These are phyloP conservation scores for Hydrophis major DNA, from an alignment of 2,797 vertebrate genomes.

Conservation along the genomic window DNA sequence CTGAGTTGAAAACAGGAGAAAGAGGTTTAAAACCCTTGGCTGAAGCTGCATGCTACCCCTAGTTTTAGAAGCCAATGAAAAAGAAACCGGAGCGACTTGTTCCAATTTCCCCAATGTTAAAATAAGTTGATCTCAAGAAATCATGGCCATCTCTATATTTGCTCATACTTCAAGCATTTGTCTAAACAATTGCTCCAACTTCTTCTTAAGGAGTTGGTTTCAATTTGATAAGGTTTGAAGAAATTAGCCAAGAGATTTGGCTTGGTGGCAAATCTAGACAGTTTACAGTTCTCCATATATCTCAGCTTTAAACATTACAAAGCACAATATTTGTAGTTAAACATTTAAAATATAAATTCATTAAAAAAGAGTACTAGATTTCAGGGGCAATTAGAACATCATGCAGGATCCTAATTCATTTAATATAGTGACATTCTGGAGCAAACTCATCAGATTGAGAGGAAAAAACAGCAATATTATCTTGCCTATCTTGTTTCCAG, in stretches of 20 bases:
- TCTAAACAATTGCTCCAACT: neutral
- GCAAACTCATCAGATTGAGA: neutral
- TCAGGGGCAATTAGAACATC: neutral
- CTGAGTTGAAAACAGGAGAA: neutral
- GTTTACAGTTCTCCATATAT: neutral
- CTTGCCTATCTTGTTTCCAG: neutral
- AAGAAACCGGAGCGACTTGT: neutral
- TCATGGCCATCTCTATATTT: neutral
- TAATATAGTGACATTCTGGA: neutral
- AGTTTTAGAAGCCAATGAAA: neutral
- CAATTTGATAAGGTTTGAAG: neutral
- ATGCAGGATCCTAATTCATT: neutral
- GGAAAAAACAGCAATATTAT: neutral
- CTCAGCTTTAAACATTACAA: neutral
- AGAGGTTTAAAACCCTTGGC: neutral
- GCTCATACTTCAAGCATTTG: neutral
- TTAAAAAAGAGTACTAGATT: neutral
- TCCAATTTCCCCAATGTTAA: neutral
- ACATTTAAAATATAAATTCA: neutral
- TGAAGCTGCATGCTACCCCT: neutral
- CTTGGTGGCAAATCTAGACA: neutral
- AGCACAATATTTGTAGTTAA: neutral
- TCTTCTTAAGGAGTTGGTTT: neutral
- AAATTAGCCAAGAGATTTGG: neutral
- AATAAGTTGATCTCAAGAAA: neutral